A percentile compares a stretch with the other conserved stretches of the same genome.
phyloP scores from a whole-genome alignment of 1,140 invertebrate genomes.

The Lanistes nyassanus region DNA sequence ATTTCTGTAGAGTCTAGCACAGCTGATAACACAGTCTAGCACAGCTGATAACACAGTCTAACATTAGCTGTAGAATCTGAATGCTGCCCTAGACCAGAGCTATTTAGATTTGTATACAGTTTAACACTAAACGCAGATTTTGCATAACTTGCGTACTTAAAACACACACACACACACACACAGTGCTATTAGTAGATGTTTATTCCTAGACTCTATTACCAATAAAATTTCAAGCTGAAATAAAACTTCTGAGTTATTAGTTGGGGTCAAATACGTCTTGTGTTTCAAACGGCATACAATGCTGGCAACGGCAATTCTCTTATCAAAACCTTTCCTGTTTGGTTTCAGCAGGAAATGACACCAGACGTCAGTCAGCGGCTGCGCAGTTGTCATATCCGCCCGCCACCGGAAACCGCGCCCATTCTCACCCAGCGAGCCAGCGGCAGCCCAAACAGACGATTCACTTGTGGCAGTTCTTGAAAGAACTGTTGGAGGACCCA shows the following conservation, averaged over 20 bases:
- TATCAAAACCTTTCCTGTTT: neutral
- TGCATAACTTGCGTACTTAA: no score
- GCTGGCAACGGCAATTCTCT: no score
- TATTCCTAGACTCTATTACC: neutral
- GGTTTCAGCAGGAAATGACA: neutral
- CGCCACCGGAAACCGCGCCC: slow-evolving; percentile 2
- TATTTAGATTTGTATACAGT: neutral
- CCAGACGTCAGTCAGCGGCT: neutral
- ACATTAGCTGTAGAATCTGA: neutral
- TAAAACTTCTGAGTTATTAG: neutral
- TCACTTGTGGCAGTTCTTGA: slow-evolving; percentile 99
- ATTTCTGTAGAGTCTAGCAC: no score
- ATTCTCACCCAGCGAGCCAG: slow-evolving; percentile 19
- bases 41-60: no score
- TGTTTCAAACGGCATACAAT: no score
- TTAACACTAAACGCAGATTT: neutral
- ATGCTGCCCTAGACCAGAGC: neutral
- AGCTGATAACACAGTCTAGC: no score
- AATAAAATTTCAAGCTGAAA: no score
- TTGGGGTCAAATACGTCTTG: neutral
- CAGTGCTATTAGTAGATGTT: neutral
- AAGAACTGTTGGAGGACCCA: slow-evolving; percentile 90
- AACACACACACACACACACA: no score
- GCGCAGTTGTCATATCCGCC: neutral
- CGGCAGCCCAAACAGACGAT: slow-evolving; percentile 71